These are phyloP conservation scores for Nephrotoma appendiculata DNA, from an alignment of 2,888 invertebrate genomes.

Conservation along the genomic window DNA sequence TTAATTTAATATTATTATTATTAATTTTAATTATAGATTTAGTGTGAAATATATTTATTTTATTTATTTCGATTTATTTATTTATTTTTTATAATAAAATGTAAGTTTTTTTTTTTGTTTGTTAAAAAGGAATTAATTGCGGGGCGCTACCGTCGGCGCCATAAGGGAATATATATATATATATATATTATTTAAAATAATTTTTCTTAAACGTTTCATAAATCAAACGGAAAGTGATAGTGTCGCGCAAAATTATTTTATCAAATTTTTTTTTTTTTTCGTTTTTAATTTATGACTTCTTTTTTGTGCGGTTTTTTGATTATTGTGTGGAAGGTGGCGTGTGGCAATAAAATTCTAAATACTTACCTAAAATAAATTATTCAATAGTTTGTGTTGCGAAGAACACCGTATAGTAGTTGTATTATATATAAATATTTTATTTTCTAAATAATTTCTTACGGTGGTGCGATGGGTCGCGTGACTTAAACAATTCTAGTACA, in stretches of 20 bases:
- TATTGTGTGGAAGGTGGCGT: background rate
- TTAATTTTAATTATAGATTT: background rate
- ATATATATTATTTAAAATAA: background rate
- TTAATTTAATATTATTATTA: background rate
- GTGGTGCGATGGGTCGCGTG: conserved; percentile 8
- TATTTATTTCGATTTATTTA: background rate
- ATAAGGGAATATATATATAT: background rate
- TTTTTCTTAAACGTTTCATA: background rate
- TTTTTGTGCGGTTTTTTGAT: background rate
- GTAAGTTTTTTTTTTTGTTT: background rate
- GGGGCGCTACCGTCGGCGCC: background rate
- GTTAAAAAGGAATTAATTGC: background rate
- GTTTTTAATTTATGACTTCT: background rate
- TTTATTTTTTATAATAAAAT: background rate
- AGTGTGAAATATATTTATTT: background rate
- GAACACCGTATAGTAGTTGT: background rate
- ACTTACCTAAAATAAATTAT: background rate
- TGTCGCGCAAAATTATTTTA: background rate
- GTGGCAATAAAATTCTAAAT: background rate
- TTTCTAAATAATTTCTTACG: conserved; percentile 3
- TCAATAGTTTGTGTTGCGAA: background rate
- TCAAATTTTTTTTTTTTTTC: background rate
- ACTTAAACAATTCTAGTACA: conserved; percentile 5
- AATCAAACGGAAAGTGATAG: background rate
- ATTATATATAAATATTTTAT: background rate